Evolutionary conservation across 2,888 invertebrate species (phyloP), one percentile per base, ranked within the genome.

Genomic region (Coelinius sp.): DNA sequence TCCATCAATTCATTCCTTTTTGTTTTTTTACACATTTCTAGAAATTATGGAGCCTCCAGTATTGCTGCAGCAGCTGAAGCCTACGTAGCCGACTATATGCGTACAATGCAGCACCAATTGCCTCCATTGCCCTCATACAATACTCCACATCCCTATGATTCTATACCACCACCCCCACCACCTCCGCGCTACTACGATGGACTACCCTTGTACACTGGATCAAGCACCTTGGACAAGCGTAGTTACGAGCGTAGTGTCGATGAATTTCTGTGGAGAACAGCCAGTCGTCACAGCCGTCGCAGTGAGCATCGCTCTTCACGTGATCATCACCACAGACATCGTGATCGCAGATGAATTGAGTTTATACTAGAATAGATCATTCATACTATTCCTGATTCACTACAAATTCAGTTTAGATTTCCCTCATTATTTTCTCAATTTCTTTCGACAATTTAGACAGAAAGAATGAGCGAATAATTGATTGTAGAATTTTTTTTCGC

Each of bases 171-270:
- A 62, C 90, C 92, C n/a, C 93, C 93, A 12, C 94, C 94, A 14
- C 93, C 94, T 2, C 81, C 77, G 38, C 78, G 83, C 22, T 94
- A 94, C 82, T 96, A 96, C 82, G 94, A 94, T 78, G 93, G 93
- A 31, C 89, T 94, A 68, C 92, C 94, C 46, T 85, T 94, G 74
- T 72, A 72, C 44, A 72, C 49, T 64, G 91, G 89, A 38, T 92
- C 93, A 8, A 96, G 95, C 79, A 88, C 89, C 83, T 91, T 92
- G 81, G 94, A 94, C 78, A 94, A 94, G 83, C 91, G 94, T 64
- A 94, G 94, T 41, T 97, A 97, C 88, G 97, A 97, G 86, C 92
- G 96, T 65, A 94, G 95, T 71, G 96, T 96, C 24, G 93, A 96
- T 88, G 96, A 96, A 85, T 96, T 96, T 88, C 88, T 96, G 73